Percentiles rank a stretch among this genome's conserved stretches.
phyloP scores from a whole-genome alignment of 2,797 vertebrate genomes.

The Lycodopsis pacificus region DNA sequence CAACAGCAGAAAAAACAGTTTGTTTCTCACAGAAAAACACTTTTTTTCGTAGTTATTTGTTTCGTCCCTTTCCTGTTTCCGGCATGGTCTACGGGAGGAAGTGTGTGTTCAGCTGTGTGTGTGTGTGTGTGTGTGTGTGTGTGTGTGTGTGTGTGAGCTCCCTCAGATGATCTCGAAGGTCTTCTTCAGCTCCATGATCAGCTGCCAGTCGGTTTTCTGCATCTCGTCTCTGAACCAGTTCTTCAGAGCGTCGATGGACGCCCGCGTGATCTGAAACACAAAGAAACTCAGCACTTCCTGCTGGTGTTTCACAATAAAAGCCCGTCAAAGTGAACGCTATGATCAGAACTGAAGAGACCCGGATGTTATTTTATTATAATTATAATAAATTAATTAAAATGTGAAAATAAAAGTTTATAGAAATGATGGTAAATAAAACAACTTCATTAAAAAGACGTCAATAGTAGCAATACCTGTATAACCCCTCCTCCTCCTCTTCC shows the following conservation, averaged over 20 bases:
- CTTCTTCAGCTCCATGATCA: slow-evolving; percentile 99
- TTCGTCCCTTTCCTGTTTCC: slow-evolving; percentile 33
- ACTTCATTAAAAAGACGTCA: no score
- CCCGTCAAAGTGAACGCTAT: background rate
- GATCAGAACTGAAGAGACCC: no score
- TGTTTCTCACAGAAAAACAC: slow-evolving; percentile 89
- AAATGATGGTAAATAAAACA: no score
- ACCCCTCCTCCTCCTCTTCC: no score
- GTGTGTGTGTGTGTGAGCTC: slow-evolving; percentile 30
- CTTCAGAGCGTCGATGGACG: slow-evolving; percentile 97
- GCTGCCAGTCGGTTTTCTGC: slow-evolving; percentile 97
- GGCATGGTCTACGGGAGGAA: background rate
- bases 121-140: slow-evolving; percentile 10
- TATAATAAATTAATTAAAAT: no score
- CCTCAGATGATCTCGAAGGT: slow-evolving; percentile 98
- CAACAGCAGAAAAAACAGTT: slow-evolving; percentile 94
- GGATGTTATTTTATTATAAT: no score
- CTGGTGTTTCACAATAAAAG: background rate
- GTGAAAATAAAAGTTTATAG: no score
- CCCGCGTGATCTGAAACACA: slow-evolving; percentile 90
- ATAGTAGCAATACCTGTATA: no score
- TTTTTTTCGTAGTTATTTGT: background rate
- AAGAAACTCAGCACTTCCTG: background rate
- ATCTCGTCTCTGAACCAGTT: slow-evolving; percentile 99
- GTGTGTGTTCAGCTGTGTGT: slow-evolving; percentile 16